Evolutionary conservation across 2,888 invertebrate genomes (phyloP), one percentile per base, ranked within the genome.

Genomic region (Adelognathus sp.): DNA sequence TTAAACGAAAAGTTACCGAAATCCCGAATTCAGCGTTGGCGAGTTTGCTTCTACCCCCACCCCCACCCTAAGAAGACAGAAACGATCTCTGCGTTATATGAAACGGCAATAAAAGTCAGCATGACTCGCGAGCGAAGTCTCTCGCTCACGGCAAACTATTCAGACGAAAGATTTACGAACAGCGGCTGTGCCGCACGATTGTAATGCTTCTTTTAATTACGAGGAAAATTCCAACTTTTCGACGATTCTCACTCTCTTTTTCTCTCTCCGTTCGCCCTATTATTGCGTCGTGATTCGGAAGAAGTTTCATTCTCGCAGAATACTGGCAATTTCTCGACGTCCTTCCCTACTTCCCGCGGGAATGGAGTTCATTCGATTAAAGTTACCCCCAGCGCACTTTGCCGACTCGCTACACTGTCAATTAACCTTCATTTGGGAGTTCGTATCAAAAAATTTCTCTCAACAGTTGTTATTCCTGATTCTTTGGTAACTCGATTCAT

Each of bases 121-220:
- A 18, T n/a, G 24, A 18, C n/a, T 44, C 14, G 31, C 31, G 54
- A 46, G n/a, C 50, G 5, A 52, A 61, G 41, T 27, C 61, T 41
- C 29, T 4, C 52, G 41, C 29, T 46, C 67, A 31, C 16, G 52
- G 54, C 60, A 21, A 14, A 29, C 7, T 73, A 27, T 67, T 36
- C 36, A 58, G 16, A n/a, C 29, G 24, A 24, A 50, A 50, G n/a
- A 58, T 50, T 74, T 74, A 67, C 50, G 60, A 74, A 50, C 66
- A 5, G n/a, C 52, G 16, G 18, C 24, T 39, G 36, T 39, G 18
- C 14, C 11, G n/a, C n/a, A 39, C n/a, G 33, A 58, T 64, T 46
- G 58, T 46, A 64, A 73, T 58, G 63, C 52, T 72, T 72, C 54
- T 60, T 74, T 74, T 60, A 66, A 60, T 61, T 74, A 60, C 54